Evolutionary conservation across 2,888 invertebrate genomes (phyloP), one percentile per base, ranked within the genome.

Genomic region (Andrena flavipes): DNA sequence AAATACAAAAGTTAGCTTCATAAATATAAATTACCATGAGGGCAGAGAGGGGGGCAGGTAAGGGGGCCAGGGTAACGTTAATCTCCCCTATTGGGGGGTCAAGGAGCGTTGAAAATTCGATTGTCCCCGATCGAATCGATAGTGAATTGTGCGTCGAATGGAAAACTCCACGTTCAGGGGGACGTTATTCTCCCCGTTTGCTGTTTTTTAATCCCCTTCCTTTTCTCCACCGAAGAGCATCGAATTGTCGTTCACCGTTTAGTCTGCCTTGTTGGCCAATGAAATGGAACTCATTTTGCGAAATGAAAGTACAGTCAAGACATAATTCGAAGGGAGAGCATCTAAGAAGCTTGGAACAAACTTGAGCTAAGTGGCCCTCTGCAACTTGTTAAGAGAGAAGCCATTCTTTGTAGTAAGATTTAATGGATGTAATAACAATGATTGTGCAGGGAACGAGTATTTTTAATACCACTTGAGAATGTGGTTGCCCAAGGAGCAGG

Each of bases 1-100:
- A 80, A 80, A 80, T 75, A 75, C 64, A 60, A 70, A 80, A 80
- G 75, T 75, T 54, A 20, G 29, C 70, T 80, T 80, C 80, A 80
- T 80, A 80, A 80, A 80, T 80, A 80, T 80, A 80, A 80, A 80
- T 80, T 67, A 80, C 64, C 60, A 59, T 54, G 48, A 60, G 33
- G 63, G 64, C 23, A 35, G 42, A 30, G 30, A 30, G 60, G 42
- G 29, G 20, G 48, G 48, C 23, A 63, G 35, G 63, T 20, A 23
- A 56, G 56, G 23, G 13, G 60, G 60, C 13, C 20, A 16, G 49
- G 49, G 49, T 30, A 48, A 35, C 72, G 48, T 75, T 75, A 60
- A 73, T 73, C 73, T 65, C 29, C 10, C 16, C 56, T 10, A 56
- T 64, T 29, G 1, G 67, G 30, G n/a, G 54, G 29, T 30, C 51